Percentiles rank a stretch among this genome's conserved stretches.
Conservation (phyloP, 2,888 invertebrate genomes). For the Aradus depressus region DNA sequence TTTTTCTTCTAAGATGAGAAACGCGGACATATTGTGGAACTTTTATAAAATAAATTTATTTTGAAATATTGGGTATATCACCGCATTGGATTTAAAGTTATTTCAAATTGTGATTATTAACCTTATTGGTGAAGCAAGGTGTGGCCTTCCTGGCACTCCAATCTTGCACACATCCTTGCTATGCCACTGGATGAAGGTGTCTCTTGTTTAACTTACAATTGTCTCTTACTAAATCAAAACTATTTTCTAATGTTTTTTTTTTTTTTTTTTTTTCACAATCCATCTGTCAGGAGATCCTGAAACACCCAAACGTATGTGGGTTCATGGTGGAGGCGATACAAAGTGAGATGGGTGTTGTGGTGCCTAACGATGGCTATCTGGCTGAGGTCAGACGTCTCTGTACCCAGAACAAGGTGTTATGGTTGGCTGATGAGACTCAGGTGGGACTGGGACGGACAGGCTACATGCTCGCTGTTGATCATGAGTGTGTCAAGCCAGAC, state of each 20-base stretch:
- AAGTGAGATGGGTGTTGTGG: conserved; percentile 88
- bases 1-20: too few species aligned
- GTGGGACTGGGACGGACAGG: conserved; percentile 88
- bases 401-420: conserved; percentile 77
- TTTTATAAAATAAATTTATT: too few species aligned
- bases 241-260: too few species aligned
- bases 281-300: conserved; percentile 45
- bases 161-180: background rate
- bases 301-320: conserved; percentile 76
- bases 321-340: conserved; percentile 97
- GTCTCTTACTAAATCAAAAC: background rate
- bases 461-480: conserved; percentile 68
- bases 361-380: conserved; percentile 77
- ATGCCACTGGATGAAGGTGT: too few species aligned
- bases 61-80: too few species aligned
- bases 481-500: conserved; percentile 73
- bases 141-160: too few species aligned
- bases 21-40: too few species aligned
- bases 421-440: conserved; percentile 93
- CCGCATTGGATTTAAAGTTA: too few species aligned
- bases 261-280: background rate
- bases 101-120: too few species aligned
- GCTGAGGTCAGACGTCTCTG: conserved; percentile 70
- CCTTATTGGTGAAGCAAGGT: too few species aligned
- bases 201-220: background rate